These are phyloP conservation scores for Perizoma affinitatum DNA, from an alignment of 2,888 invertebrate genomes.

Conservation along the genomic window DNA sequence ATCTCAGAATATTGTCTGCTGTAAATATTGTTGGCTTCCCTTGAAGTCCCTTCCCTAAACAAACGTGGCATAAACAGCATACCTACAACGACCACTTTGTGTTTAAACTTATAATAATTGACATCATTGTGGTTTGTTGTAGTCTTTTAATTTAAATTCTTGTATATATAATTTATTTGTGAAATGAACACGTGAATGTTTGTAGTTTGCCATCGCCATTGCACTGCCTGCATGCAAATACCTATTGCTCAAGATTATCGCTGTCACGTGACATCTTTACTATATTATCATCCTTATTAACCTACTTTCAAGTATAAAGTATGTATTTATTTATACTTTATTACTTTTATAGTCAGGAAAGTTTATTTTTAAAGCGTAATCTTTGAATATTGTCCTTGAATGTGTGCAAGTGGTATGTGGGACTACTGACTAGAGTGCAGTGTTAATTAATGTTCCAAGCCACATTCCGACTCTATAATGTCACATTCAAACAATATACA, in stretches of 20 bases:
- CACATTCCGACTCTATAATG: constrained; percentile 41
- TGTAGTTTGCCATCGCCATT: constrained; percentile 13
- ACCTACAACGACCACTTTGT: too few species aligned
- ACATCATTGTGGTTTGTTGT: constrained; percentile 2
- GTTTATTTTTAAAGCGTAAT: not conserved
- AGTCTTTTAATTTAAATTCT: constrained; percentile 6
- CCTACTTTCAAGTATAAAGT: not conserved
- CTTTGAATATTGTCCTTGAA: constrained; percentile 7
- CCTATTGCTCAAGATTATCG: constrained; percentile 22
- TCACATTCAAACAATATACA: constrained; percentile 17
- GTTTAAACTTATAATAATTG: not conserved
- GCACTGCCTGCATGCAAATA: constrained; percentile 11
- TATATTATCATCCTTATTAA: not conserved
- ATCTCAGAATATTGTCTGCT: constrained; percentile 14
- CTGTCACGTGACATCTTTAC: not conserved
- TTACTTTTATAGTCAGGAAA: not conserved
- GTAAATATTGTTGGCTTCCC: constrained; percentile 10
- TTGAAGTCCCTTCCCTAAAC: not conserved
- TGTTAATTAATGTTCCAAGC: constrained; percentile 29
- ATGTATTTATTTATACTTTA: constrained; percentile 7
- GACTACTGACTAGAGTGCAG: constrained; percentile 16
- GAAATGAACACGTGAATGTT: constrained; percentile 21
- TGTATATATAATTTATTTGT: constrained; percentile 28
- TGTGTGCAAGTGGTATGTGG: constrained; percentile 5
- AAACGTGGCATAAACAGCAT: not conserved